These are phyloP conservation scores for Megamerina dolium DNA, from an alignment of 2,888 invertebrate genomes.

Conservation along the genomic window DNA sequence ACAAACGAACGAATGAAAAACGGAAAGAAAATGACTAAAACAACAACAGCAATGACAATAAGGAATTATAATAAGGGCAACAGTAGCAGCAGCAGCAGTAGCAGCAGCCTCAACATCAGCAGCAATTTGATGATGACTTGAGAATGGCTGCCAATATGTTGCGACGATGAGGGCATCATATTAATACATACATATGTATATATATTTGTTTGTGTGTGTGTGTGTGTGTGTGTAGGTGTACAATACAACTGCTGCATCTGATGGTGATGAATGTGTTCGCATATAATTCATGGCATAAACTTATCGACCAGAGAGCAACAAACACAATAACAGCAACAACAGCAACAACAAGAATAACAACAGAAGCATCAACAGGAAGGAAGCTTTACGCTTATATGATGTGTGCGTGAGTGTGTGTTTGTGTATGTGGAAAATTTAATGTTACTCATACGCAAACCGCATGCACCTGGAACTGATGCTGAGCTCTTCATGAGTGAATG, in stretches of 20 bases:
- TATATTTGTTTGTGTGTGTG: background rate
- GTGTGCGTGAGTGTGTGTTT: background rate
- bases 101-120: background rate
- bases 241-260: constrained; percentile 28
- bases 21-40: constrained; percentile 6
- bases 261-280: constrained; percentile 29
- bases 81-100: constrained; percentile 5
- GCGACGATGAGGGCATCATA: no score
- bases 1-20: constrained; percentile 2
- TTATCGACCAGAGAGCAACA: constrained; percentile 16
- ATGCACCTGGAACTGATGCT: background rate
- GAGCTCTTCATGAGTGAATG: background rate
- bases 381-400: background rate
- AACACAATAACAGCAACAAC: constrained; percentile 4
- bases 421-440: constrained; percentile 21
- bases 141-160: background rate
- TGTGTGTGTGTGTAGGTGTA: constrained; percentile 6
- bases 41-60: constrained; percentile 9
- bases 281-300: constrained; percentile 27
- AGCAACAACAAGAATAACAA: background rate
- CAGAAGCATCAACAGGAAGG: no score
- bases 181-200: background rate
- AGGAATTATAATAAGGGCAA: constrained; percentile 1
- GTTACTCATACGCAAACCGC: constrained; percentile 18
- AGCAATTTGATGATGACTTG: constrained; percentile 2